These are phyloP conservation scores for Prietella phreatophila DNA, from an alignment of 2,113 vertebrate species.

Conservation along the genomic window DNA sequence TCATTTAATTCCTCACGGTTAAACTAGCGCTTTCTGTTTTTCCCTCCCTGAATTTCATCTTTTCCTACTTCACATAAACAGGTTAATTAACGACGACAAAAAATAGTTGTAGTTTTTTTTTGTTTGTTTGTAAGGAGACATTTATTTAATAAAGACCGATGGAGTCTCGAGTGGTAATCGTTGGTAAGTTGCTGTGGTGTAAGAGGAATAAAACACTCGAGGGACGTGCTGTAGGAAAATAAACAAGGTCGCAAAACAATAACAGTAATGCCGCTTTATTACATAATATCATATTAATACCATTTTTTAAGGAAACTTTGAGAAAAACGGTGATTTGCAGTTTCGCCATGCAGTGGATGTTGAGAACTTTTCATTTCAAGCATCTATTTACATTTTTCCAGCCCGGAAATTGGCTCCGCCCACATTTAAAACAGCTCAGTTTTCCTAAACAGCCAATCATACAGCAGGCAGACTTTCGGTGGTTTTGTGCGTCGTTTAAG, in stretches of 20 bases:
- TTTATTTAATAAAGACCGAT: neutral
- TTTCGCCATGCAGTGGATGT: neutral
- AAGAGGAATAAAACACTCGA: neutral
- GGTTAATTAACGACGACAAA: too few species aligned
- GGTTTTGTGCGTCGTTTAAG: neutral
- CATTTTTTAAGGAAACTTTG: neutral
- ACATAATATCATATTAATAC: too few species aligned
- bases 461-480: neutral
- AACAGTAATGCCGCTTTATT: neutral
- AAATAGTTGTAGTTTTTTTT: neutral
- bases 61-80: neutral
- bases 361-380: neutral
- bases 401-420: neutral
- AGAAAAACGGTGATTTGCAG: neutral
- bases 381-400: neutral
- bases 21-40: neutral
- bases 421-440: neutral
- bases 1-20: neutral
- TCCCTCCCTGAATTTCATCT: neutral
- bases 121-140: neutral
- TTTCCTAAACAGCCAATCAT: neutral
- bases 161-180: neutral
- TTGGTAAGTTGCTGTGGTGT: neutral
- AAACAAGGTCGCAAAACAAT: neutral
- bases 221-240: neutral